Evolutionary conservation across 2,797 vertebrate genomes (phyloP), one percentile per base, ranked within the genome.

Genomic region (Nannoperca obscura): DNA sequence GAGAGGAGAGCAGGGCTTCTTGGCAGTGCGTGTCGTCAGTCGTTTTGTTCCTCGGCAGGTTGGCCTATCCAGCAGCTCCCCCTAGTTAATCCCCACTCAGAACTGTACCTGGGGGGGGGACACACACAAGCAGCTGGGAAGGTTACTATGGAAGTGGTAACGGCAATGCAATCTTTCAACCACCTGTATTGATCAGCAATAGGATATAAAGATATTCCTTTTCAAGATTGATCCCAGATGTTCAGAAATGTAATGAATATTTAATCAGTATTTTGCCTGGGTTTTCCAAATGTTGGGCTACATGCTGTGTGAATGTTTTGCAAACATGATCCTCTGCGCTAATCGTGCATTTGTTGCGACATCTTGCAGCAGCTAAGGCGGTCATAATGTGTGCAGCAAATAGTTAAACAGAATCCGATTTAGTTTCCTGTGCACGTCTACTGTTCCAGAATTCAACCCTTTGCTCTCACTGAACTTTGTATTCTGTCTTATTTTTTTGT

Each of bases 21-120:
- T 96, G 95, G 95, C 95, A 96, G 95, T 95, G 95, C 86, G 80
- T 91, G 92, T 94, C 73, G 20, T 93, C 87, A 82, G 83, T 77
- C 80, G 76, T 87, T 85, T 85, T 78, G 87, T 84, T 93, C 86
- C 69, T 78, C 73, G 83, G 86, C 88, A 63, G 83, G 76, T 78
- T 14, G 73, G 81, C 80, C 73, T 65, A 19, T 87, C 80, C 74
- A 74, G 83, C 90, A 81, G 86, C 74, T 81, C 88, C 72, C 73
- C 73, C 63, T 14, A 30, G 74, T 76, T 69, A 7, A 42, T 62
- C 67, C 90, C 71, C 65, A 3, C 30, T 90, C 83, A 93, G 85
- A 92, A 93, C 89, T 89, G 91, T 7, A 92, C 80, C 93, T 93
- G 71, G 0, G 30, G 52, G 58, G 50, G n/a, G n/a, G n/a, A 27